Evolutionary conservation across 2,113 vertebrate species (phyloP).

Genomic region (Pyxicephalus adspersus): DNA sequence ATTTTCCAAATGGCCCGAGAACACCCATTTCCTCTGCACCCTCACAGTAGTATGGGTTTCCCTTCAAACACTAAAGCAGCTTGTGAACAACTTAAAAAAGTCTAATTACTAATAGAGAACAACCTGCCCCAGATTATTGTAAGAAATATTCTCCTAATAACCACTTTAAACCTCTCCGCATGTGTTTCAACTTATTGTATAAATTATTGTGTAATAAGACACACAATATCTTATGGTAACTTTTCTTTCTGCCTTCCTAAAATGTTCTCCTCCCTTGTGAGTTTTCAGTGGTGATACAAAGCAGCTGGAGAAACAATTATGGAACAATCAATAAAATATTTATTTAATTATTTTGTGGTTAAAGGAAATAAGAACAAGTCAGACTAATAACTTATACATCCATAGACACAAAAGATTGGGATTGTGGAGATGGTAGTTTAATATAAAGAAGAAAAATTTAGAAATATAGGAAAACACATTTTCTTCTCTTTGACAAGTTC

Average conservation of each 20-base stretch:
- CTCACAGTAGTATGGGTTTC: neutral
- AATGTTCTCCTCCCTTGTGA: conserved; percentile 1
- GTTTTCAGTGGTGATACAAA: neutral
- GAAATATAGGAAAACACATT: no score
- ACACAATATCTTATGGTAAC: neutral
- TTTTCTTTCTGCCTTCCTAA: neutral
- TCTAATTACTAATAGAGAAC: neutral
- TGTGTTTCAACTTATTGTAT: conserved; percentile 3
- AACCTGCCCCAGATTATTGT: neutral
- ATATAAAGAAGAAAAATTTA: conserved; percentile 1
- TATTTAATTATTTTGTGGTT: neutral
- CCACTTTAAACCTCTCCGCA: neutral
- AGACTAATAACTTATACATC: neutral
- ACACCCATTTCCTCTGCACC: no score
- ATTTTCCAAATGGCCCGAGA: no score
- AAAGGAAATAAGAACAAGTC: neutral
- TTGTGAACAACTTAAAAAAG: neutral
- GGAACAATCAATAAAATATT: conserved; percentile 1
- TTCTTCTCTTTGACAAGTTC: no score
- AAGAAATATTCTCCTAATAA: conserved; percentile 10
- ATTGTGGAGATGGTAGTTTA: neutral
- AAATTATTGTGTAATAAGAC: conserved; percentile 13
- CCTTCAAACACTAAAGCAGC: neutral
- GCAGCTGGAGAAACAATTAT: conserved; percentile 38
- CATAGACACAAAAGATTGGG: no score